A percentile compares a stretch with the other conserved stretches of the same genome.
Evolutionary conservation across 2,113 vertebrate genomes (phyloP).

Genomic region (Phocoena phocoena): DNA sequence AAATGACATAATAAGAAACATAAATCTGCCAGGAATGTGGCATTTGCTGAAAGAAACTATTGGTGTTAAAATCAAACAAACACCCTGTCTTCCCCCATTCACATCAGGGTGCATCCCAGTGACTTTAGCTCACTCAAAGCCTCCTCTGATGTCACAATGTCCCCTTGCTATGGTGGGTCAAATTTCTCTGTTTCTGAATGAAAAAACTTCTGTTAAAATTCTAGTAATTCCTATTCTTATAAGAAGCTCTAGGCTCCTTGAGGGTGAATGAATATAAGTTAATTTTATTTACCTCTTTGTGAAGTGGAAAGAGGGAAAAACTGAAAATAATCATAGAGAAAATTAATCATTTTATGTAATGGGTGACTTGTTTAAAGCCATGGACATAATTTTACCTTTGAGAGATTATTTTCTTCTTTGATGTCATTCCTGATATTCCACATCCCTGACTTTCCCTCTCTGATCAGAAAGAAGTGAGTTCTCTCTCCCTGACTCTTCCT

Average conservation of each 20-base stretch:
- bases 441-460: background rate
- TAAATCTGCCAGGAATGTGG: background rate
- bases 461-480: background rate
- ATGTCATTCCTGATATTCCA: background rate
- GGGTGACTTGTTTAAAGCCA: background rate
- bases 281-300: slow-evolving; percentile 8
- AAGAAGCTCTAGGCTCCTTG: background rate
- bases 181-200: slow-evolving; percentile 26
- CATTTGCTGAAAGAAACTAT: slow-evolving; percentile 24
- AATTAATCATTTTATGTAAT: background rate
- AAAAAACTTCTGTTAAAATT: background rate
- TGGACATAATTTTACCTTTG: background rate
- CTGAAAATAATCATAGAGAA: background rate
- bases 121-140: background rate
- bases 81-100: background rate
- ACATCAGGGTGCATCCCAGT: background rate
- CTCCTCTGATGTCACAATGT: background rate
- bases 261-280: background rate
- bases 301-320: background rate
- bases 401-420: slow-evolving; percentile 25
- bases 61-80: slow-evolving; percentile 35
- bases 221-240: background rate
- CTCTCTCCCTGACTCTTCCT: background rate
- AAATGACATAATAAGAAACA: slow-evolving; percentile 45
- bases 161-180: background rate